A percentile compares a stretch with the other conserved stretches of the same genome.
These are phyloP conservation scores for Stictonetta naevosa DNA, from an alignment of 2,113 vertebrate genomes.

Conservation along the genomic window DNA sequence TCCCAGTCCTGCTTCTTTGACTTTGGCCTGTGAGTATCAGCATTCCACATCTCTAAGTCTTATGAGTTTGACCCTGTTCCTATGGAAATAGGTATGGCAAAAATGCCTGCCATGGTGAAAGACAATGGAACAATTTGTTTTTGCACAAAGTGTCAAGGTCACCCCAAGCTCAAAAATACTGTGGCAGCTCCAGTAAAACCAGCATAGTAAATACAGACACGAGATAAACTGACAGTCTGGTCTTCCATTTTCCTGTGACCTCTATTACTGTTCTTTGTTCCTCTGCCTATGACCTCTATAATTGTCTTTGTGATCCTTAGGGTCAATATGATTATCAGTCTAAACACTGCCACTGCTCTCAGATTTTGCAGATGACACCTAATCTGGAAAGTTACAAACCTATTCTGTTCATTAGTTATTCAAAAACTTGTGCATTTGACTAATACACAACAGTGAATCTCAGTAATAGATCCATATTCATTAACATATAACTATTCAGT, in stretches of 20 bases:
- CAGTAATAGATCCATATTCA: neutral
- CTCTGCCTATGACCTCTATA: constrained; percentile 7
- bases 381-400: neutral
- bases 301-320: neutral
- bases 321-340: constrained; percentile 7
- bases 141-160: constrained; percentile 32
- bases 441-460: neutral
- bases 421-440: neutral
- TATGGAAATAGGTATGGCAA: neutral
- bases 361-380: neutral
- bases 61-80: neutral
- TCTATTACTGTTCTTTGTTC: constrained; percentile 41
- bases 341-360: neutral
- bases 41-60: neutral
- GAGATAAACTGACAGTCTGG: constrained; percentile 24
- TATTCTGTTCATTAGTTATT: neutral
- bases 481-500: neutral
- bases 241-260: constrained; percentile 4
- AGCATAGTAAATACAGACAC: constrained; percentile 12
- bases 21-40: neutral
- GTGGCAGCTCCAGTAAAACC: neutral
- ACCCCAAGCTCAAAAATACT: neutral
- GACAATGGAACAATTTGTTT: neutral
- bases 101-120: neutral
- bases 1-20: neutral